Evolutionary conservation across 2,888 invertebrate genomes (phyloP), one percentile per base, ranked within the genome.

Genomic region (Cephus spinipes): DNA sequence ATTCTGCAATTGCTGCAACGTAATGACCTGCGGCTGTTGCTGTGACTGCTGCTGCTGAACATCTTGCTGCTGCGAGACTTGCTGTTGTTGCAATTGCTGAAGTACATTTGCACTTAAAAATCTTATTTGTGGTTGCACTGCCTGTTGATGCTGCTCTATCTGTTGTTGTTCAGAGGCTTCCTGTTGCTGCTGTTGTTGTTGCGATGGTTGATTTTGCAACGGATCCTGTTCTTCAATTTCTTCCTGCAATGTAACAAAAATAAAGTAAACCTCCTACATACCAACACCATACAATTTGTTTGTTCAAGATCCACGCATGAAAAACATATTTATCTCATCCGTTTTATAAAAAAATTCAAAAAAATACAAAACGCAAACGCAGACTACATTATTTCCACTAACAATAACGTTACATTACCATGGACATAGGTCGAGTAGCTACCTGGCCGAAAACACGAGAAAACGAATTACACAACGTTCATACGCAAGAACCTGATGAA

Each of bases 1-100:
- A 82, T 92, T 92, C 81, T 93, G 93, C 77, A 93, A 83, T 79
- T 93, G 93, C 74, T 92, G 92, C 76, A 93, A 82, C 4, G 93
- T 93, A 77, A 93, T 93, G 76, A 93, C 92, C 83, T 93, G 91
- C 4, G 91, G 91, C 71, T 91, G 89, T 75, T 89, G 90, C 35
- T 91, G 92, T 74, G 90, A 88, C 68, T 87, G 91, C 82, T 92
- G 89, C 79, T 92, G 92, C 77, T 92, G 93, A 79, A 89, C 93
- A 85, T 92, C 93, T 85, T 86, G 92, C 77, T 87, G 89, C 78
- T 85, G 87, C 40, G 84, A 86, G 40, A 83, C 78, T 55, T 83
- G 84, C 74, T 85, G 89, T 78, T 90, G 89, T 73, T 91, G 92
- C 75, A 92, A 86, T 73, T 92, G 91, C 33, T 92, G 92, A 80